A percentile compares a stretch with the other conserved stretches of the same genome.
Evolutionary conservation across 2,797 vertebrate species (phyloP).

Genomic region (Enteromius trimaculatus): DNA sequence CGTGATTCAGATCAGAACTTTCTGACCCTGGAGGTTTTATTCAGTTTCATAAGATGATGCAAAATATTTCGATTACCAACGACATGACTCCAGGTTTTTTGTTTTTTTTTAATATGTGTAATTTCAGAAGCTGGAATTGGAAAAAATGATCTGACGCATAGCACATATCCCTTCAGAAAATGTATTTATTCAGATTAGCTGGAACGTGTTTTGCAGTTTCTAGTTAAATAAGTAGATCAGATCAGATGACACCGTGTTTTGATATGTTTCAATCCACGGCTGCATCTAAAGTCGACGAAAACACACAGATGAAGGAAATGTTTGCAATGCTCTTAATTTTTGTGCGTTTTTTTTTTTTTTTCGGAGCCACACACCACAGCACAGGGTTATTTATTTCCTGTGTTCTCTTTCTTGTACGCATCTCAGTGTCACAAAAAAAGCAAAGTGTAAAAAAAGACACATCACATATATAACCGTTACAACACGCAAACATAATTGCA

Average conservation of each 20-base stretch:
- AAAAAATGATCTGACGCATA: not conserved
- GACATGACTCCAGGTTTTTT: not conserved
- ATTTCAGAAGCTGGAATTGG: constrained; percentile 8
- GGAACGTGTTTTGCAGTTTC: constrained; percentile 18
- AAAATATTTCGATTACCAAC: constrained; percentile 27
- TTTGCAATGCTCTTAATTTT: constrained; percentile 34
- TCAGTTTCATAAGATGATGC: constrained; percentile 11
- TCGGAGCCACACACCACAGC: constrained; percentile 42
- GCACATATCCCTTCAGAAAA: constrained; percentile 17
- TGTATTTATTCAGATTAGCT: constrained; percentile 27
- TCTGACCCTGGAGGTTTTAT: constrained; percentile 20
- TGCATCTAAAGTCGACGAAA: not conserved
- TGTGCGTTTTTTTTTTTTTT: constrained; percentile 19
- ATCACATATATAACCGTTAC: not conserved
- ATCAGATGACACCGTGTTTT: constrained; percentile 15
- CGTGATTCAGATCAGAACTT: constrained; percentile 29
- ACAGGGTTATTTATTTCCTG: constrained; percentile 47
- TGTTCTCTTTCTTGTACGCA: constrained; percentile 32
- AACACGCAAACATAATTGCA: constrained; percentile 16
- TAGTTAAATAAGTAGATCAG: constrained; percentile 19
- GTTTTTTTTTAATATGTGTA: not conserved
- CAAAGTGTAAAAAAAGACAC: constrained; percentile 13
- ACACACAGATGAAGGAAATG: constrained; percentile 21
- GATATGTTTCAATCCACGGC: not conserved
- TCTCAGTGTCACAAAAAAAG: constrained; percentile 28